Evolutionary conservation across 2,888 invertebrate genomes (phyloP).

Genomic region (Linyphia triangularis): DNA sequence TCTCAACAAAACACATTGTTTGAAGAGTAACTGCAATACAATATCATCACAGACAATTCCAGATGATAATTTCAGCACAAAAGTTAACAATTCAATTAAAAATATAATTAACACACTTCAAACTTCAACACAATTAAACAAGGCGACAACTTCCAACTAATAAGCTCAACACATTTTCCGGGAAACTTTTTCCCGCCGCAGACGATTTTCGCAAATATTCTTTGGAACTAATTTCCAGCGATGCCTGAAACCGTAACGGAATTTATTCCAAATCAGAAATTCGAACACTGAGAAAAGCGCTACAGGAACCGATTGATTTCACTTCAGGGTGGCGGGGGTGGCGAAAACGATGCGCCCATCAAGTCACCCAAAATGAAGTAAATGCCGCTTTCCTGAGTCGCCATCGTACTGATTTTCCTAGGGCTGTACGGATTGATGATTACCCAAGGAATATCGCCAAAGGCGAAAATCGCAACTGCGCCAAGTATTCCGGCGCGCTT

Average conservation of each 20-base stretch:
- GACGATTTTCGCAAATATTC: no score
- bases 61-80: no score
- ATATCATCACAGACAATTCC: no score
- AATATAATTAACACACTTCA: no score
- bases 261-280: not conserved
- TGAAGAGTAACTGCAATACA: no score
- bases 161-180: no score
- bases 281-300: not conserved
- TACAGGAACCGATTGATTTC: constrained; percentile 47
- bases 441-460: constrained; percentile 71
- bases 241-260: not conserved
- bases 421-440: constrained; percentile 66
- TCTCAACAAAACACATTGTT: no score
- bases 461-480: constrained; percentile 50
- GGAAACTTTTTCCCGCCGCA: not conserved
- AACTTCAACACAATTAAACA: no score
- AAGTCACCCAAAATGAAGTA: constrained; percentile 68
- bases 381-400: constrained; percentile 61
- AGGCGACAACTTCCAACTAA: no score
- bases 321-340: not conserved
- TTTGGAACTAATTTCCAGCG: not conserved
- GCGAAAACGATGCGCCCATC: constrained; percentile 58
- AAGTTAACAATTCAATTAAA: no score
- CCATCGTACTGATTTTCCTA: constrained; percentile 73
- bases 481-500: constrained; percentile 32